Conservation (phyloP, 2,113 vertebrate species). For the Perognathus longimembris region DNA sequence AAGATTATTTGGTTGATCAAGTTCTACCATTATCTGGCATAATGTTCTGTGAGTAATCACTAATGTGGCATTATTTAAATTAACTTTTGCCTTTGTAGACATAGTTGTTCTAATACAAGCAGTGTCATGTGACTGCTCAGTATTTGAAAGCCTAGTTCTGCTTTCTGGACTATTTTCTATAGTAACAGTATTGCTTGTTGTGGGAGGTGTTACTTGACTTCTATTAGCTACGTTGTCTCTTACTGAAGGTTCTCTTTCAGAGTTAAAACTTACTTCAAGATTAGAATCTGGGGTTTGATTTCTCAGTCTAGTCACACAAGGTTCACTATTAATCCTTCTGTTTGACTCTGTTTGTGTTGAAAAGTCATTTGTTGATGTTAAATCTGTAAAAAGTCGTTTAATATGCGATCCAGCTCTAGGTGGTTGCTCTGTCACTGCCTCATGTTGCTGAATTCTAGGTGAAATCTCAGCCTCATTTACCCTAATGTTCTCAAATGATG, state of each 20-base stretch:
- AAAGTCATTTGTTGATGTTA: conserved; percentile 69
- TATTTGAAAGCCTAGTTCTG: conserved; percentile 91
- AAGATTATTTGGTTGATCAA: conserved; percentile 92
- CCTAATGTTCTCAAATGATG: conserved; percentile 79
- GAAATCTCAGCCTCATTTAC: conserved; percentile 88
- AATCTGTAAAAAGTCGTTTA: conserved; percentile 55
- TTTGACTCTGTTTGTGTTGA: conserved; percentile 81
- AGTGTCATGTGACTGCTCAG: conserved; percentile 90
- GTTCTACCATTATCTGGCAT: conserved; percentile 92
- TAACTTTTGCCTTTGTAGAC: conserved; percentile 90
- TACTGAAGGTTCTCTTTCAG: conserved; percentile 89
- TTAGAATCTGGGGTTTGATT: conserved; percentile 91
- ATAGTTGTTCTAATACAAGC: conserved; percentile 92
- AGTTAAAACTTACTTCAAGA: conserved; percentile 91
- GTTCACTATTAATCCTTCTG: conserved; percentile 70
- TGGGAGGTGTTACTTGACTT: conserved; percentile 91
- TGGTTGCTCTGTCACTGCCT: conserved; percentile 88
- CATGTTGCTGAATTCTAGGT: conserved; percentile 92
- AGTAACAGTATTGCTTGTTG: conserved; percentile 91
- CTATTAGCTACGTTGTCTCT: conserved; percentile 91
- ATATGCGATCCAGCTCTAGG: conserved; percentile 79
- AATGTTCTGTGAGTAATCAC: conserved; percentile 92
- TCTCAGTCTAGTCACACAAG: conserved; percentile 81
- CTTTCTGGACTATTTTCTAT: conserved; percentile 93
- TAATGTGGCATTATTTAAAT: conserved; percentile 91